Evolutionary conservation across 2,113 vertebrate species (phyloP), one percentile per base, ranked within the genome.

Genomic region (Tonatia bakeri): DNA sequence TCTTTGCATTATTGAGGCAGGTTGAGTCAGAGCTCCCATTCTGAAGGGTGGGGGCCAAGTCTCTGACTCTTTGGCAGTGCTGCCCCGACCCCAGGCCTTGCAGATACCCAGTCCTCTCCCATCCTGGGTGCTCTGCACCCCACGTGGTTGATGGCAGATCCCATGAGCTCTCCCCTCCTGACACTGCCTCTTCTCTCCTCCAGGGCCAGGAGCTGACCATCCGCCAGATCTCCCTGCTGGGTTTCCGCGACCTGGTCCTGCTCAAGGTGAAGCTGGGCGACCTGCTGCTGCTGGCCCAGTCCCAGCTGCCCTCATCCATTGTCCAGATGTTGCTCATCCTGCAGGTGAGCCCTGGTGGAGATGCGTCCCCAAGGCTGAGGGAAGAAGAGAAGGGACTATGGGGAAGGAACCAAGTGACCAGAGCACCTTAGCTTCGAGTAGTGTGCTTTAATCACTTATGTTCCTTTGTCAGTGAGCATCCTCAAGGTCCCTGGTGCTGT

Each of bases 151-250:
- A 56, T 4, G 54, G 67, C 24, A 2, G 54, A 12, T 26, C 20
- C 38, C 5, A 8, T 1, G 0, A n/a, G 56, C 20, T 88, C 43
- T 88, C 38, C 40, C 76, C 38, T 59, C 88, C 65, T 0, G 0
- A 52, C 9, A 5, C 24, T 17, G 0, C 0, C 28, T 8, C 33
- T 13, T 94, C 90, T 87, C 43, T 47, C 3, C 38, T n/a, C 88
- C 90, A 99, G 99, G 99, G 99, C 52, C 99, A 99, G 98, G 99
- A 99, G 97, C 96, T 99, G 94, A 99, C 99, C 0, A 99, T 99
- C 76, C 99, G 99, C 90, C 99, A 99, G 98, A 99, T 99, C 97
- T 98, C 99, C 85, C 98, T 99, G 91, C 98, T 99, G 94, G 99
- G 99, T 94, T 99, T 99, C 98, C 99, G 99, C 64, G 99, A 99